Percentiles rank a stretch among this genome's conserved stretches.
Evolutionary conservation across 2,113 vertebrate genomes (phyloP).

Genomic region (Lagopus muta): DNA sequence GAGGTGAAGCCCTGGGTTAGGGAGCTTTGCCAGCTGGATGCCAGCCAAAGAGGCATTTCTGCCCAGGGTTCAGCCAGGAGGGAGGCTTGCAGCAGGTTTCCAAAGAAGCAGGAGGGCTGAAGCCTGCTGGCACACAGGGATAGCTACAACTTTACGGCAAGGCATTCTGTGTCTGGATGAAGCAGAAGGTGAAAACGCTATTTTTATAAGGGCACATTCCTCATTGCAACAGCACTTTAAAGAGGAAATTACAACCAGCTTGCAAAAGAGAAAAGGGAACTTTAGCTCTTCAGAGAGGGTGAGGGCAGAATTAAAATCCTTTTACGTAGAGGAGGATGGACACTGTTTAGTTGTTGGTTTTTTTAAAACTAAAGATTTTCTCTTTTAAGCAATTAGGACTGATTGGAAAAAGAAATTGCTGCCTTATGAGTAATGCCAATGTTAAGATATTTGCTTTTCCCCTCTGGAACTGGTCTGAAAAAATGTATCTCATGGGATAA

Average conservation of each 20-base stretch:
- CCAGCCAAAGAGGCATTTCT: background rate
- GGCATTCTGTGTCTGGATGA: background rate
- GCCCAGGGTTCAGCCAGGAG: fast-evolving
- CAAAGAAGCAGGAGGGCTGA: background rate
- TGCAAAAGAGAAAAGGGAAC: conserved; percentile 31
- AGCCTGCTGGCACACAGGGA: fast-evolving
- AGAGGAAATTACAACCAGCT: conserved; percentile 45
- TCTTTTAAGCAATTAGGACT: background rate
- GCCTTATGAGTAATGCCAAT: background rate
- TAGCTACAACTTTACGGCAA: background rate
- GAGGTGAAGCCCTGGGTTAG: background rate
- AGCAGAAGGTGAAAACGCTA: background rate
- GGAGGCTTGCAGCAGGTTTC: background rate
- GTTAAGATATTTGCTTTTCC: background rate
- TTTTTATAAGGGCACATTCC: background rate
- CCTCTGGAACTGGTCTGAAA: background rate
- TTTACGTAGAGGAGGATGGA: background rate
- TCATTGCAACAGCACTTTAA: background rate
- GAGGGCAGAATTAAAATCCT: background rate
- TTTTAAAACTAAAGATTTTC: background rate
- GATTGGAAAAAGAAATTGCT: background rate
- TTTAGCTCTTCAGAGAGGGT: background rate
- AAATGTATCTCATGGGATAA: background rate
- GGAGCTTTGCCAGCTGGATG: background rate
- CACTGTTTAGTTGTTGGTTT: background rate